Percentiles rank a stretch among this genome's conserved stretches.
phyloP scores from a whole-genome alignment of 2,888 invertebrate species.

The Nemotelus pantherinus region DNA sequence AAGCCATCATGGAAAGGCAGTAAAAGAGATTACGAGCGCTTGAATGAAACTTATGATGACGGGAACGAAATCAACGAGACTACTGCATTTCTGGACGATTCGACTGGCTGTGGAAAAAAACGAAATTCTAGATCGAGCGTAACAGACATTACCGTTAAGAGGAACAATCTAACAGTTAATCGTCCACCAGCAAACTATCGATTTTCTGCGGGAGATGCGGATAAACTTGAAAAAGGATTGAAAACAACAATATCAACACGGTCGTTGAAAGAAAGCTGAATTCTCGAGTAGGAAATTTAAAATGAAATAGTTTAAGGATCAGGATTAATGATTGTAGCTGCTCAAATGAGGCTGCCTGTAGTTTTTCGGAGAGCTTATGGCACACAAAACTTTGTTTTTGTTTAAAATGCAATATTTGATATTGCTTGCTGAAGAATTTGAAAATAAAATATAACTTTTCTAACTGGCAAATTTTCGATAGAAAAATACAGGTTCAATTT shows the following conservation, averaged over 20 bases:
- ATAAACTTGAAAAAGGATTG: constrained; percentile 69
- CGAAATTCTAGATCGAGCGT: constrained; percentile 53
- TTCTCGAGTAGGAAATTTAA: constrained; percentile 1
- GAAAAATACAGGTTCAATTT: no score
- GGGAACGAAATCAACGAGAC: constrained; percentile 52
- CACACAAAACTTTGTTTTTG: no score
- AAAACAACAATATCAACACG: constrained; percentile 72
- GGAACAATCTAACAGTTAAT: constrained; percentile 47
- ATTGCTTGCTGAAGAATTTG: no score
- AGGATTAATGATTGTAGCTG: no score
- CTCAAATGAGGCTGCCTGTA: no score
- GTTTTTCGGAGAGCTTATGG: no score
- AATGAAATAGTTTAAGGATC: not conserved
- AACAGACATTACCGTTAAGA: constrained; percentile 38
- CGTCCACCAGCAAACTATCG: constrained; percentile 67
- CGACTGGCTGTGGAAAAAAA: constrained; percentile 40
- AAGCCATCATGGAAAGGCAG: constrained; percentile 59
- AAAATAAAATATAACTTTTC: no score
- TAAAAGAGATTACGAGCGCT: constrained; percentile 58
- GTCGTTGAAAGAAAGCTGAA: constrained; percentile 70
- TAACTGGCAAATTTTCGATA: no score
- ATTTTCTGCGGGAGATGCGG: constrained; percentile 76
- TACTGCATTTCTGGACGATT: constrained; percentile 45
- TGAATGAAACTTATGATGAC: constrained; percentile 56
- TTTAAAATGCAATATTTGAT: no score